These are phyloP conservation scores for Bos javanicus DNA, from an alignment of 2,113 vertebrate genomes.

Conservation along the genomic window DNA sequence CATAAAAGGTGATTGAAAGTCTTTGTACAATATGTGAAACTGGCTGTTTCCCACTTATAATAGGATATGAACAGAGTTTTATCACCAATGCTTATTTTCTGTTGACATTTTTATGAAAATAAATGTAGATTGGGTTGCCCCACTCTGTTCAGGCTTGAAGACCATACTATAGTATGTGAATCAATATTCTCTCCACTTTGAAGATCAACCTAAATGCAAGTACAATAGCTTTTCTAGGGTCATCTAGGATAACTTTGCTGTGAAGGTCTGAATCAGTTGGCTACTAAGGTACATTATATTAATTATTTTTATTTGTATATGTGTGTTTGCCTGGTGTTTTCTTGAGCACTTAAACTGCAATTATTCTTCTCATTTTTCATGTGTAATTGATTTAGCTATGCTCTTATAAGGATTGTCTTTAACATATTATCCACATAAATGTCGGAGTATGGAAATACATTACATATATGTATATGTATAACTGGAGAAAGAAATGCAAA, in stretches of 20 bases:
- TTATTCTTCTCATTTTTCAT: not conserved
- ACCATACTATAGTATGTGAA: not conserved
- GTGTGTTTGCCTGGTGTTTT: not conserved
- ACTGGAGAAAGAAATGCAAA: not conserved
- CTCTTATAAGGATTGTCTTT: not conserved
- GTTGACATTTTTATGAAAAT: constrained; percentile 45
- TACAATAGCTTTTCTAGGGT: not conserved
- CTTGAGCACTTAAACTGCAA: not conserved
- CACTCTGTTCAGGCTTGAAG: not conserved
- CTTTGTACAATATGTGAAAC: constrained; percentile 9
- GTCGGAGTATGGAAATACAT: not conserved
- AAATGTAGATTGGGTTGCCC: not conserved
- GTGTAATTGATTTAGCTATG: not conserved
- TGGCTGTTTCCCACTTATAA: constrained; percentile 23
- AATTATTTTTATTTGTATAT: not conserved
- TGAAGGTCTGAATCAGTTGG: not conserved
- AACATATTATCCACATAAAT: not conserved
- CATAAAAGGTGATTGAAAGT: constrained; percentile 42
- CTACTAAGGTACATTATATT: not conserved
- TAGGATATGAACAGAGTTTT: not conserved
- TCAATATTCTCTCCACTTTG: not conserved
- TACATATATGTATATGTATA: not conserved
- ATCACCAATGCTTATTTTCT: not conserved
- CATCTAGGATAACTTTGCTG: not conserved
- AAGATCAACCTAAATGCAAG: not conserved